Evolutionary conservation across 2,888 invertebrate genomes (phyloP), one percentile per base, ranked within the genome.

Genomic region (Cactoblastis cactorum): DNA sequence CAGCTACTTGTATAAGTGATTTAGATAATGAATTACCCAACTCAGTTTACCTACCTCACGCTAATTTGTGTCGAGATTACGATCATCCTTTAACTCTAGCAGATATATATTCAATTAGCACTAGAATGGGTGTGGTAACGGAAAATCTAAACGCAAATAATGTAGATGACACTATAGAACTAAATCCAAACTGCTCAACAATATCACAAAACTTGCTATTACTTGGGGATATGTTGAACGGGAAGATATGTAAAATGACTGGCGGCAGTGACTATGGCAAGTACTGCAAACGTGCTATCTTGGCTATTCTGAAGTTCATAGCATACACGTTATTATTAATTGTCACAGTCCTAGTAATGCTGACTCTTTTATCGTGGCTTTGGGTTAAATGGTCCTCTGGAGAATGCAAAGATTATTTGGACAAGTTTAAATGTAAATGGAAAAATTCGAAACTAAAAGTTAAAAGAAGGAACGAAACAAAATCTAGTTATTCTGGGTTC

Each of bases 181-280:
- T 78, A 1, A 68, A 65, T 50, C 72, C 80, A 0, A 83, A 86
- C 56, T 80, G 81, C 47, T 67, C 81, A 0, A 81, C 84, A 0
- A 75, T 86, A 59, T 86, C 86, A 1, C 73, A 86, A 58, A 82
- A 84, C 58, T 33, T 85, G 6, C 60, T 67, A 17, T 62, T 85
- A 17, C 50, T 86, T 12, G 65, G 57, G 55, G 82, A 85, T 59
- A 52, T 84, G 24, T 57, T 83, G 45, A 65, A 59, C 43, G 83
- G 84, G 0, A 81, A 74, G 50, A 53, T 84, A 4, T 71, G 59
- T 50, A 69, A 73, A 2, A 28, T 61, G 12, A 62, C 53, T n/a
- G 67, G 67, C n/a, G 59, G 56, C 0, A 47, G 69, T 15, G 70
- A 74, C 49, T 77, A 73, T 24, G 61, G 61, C 22, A 49, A 56